A percentile compares a stretch with the other conserved stretches of the same genome.
Conservation (phyloP, 1,140 invertebrate genomes). For the Heliconius congener region DNA sequence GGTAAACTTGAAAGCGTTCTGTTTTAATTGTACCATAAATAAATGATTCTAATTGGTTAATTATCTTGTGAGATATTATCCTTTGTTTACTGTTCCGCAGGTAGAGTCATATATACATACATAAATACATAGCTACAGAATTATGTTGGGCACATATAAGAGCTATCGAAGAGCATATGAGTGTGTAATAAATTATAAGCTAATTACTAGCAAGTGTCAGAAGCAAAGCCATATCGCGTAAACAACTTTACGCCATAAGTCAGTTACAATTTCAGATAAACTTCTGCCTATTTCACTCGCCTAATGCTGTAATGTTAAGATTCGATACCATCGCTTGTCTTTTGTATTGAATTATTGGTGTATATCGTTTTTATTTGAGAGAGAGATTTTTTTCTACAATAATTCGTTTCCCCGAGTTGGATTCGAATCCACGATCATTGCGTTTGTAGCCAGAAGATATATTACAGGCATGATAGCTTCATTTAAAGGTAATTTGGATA, state of each 20-base stretch:
- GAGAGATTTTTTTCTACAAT: too few species aligned
- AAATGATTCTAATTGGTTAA: constrained; percentile 14
- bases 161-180: constrained; percentile 20
- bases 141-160: neutral
- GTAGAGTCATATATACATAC: neutral
- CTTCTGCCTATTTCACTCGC: constrained; percentile 14
- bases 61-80: constrained; percentile 24
- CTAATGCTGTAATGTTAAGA: neutral
- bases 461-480: too few species aligned
- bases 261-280: constrained; percentile 35
- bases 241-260: constrained; percentile 37
- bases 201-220: constrained; percentile 38
- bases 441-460: too few species aligned
- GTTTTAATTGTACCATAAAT: constrained; percentile 5
- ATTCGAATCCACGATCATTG: too few species aligned
- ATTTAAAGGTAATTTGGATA: too few species aligned
- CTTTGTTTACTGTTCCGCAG: constrained; percentile 20
- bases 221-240: constrained; percentile 37
- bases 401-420: too few species aligned
- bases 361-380: too few species aligned
- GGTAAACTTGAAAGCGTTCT: neutral
- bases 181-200: constrained; percentile 33
- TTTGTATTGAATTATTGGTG: neutral
- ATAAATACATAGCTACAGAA: neutral
- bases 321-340: neutral